These are phyloP conservation scores for Eulithis testata DNA, from an alignment of 2,888 invertebrate species.

Conservation along the genomic window DNA sequence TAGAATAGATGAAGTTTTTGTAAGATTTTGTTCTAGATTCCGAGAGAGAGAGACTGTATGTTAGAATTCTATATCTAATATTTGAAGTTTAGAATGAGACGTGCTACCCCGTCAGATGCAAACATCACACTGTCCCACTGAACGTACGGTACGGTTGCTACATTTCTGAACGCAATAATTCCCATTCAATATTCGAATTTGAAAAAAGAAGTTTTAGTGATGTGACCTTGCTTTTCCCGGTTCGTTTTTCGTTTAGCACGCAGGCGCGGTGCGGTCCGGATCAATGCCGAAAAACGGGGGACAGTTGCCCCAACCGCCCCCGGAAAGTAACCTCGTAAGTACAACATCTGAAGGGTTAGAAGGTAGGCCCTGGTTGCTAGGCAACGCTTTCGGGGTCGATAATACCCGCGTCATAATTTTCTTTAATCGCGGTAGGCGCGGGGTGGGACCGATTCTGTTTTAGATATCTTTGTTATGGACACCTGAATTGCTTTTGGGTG, in stretches of 20 bases:
- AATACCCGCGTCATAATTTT: constrained; percentile 74
- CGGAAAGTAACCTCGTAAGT: constrained; percentile 73
- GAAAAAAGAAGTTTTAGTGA: constrained; percentile 81
- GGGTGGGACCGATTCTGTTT: constrained; percentile 49
- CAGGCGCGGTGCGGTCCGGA: constrained; percentile 77
- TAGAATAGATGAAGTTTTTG: background rate
- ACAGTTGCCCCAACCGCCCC: constrained; percentile 52
- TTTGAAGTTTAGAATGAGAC: constrained; percentile 33
- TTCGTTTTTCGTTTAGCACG: constrained; percentile 81
- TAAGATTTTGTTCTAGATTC: background rate
- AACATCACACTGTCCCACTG: constrained; percentile 61
- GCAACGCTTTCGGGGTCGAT: constrained; percentile 76
- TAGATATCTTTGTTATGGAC: constrained; percentile 51
- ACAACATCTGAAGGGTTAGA: constrained; percentile 76
- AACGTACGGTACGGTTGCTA: constrained; percentile 65
- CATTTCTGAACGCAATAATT: constrained; percentile 71
- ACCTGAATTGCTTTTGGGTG: constrained; percentile 43
- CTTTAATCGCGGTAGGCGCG: constrained; percentile 68
- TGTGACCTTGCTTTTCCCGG: constrained; percentile 80
- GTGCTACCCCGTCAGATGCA: constrained; percentile 38
- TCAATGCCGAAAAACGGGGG: constrained; percentile 83
- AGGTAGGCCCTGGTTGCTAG: constrained; percentile 73
- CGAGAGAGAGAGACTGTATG: too few species aligned
- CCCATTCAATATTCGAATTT: constrained; percentile 81
- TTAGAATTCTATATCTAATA: background rate